A percentile compares a stretch with the other conserved stretches of the same genome.
These are phyloP conservation scores for Pollimyrus isidori DNA, from an alignment of 2,113 vertebrate species.

Conservation along the genomic window DNA sequence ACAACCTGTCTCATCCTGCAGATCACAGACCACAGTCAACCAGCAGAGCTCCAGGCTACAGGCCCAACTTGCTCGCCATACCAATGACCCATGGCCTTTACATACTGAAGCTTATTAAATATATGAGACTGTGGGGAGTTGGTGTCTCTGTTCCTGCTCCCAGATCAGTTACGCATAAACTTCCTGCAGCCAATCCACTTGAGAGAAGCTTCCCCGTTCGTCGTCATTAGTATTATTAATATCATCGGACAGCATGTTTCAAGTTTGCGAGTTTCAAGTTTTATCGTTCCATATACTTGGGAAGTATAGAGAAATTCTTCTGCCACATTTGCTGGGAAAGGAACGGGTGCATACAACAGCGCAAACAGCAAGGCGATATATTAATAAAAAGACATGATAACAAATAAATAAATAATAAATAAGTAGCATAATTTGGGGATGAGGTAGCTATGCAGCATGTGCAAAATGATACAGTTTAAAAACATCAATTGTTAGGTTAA, in stretches of 20 bases:
- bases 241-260: neutral
- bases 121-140: neutral
- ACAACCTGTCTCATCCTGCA: neutral
- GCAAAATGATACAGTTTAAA: neutral
- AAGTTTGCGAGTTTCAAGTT: neutral
- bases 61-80: neutral
- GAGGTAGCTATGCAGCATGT: neutral
- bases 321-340: neutral
- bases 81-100: neutral
- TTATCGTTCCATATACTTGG: neutral
- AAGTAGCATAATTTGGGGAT: neutral
- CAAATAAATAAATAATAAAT: neutral
- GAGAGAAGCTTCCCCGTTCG: neutral
- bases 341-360: neutral
- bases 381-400: neutral
- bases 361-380: neutral
- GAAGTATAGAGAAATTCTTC: neutral
- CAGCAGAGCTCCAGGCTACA: neutral
- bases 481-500: neutral
- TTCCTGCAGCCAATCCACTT: neutral
- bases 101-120: neutral
- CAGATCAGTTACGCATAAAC: neutral
- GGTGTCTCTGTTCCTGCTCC: neutral
- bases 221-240: neutral
- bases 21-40: neutral